phyloP scores from a whole-genome alignment of 2,888 invertebrate species.

The Rambutsinella grinnellia region DNA sequence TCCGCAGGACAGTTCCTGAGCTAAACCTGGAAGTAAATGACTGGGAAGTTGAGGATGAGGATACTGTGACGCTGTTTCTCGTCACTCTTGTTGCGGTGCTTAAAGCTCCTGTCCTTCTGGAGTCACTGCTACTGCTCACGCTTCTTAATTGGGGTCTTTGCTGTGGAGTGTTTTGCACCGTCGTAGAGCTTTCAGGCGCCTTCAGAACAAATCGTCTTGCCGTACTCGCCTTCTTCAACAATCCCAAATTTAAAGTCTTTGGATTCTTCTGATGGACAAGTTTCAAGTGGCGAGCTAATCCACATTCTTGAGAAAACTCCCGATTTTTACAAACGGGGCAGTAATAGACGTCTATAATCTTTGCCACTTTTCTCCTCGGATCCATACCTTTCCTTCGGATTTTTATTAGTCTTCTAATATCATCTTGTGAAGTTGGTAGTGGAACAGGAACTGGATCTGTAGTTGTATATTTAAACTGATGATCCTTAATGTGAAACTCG shows the following conservation, averaged over 20 bases:
- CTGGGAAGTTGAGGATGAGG: neutral
- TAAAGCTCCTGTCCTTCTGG: too few species aligned
- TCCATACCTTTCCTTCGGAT: slow-evolving; percentile 16
- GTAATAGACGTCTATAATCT: slow-evolving; percentile 29
- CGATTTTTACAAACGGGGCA: slow-evolving; percentile 43
- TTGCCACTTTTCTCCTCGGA: slow-evolving; percentile 6
- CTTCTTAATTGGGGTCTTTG: too few species aligned
- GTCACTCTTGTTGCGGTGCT: too few species aligned
- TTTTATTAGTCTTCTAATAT: slow-evolving; percentile 18
- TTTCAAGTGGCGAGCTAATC: slow-evolving; percentile 35
- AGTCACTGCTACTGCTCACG: too few species aligned
- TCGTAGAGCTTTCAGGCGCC: too few species aligned
- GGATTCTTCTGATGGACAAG: slow-evolving; percentile 39
- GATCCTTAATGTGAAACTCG: slow-evolving; percentile 41
- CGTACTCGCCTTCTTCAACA: slow-evolving; percentile 33
- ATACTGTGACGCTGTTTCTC: slow-evolving; percentile 7
- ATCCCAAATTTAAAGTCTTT: slow-evolving; percentile 11
- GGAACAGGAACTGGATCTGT: slow-evolving; percentile 14
- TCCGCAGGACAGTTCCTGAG: slow-evolving; percentile 20
- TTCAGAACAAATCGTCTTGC: slow-evolving; percentile 31
- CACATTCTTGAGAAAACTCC: slow-evolving; percentile 23
- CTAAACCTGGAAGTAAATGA: slow-evolving; percentile 22
- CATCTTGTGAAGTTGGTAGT: slow-evolving; percentile 17
- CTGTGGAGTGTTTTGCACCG: too few species aligned
- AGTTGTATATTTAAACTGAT: slow-evolving; percentile 20